Percentiles rank a stretch among this genome's conserved stretches.
These are phyloP conservation scores for Eciton burchellii DNA, from an alignment of 1,140 invertebrate species.

Conservation along the genomic window DNA sequence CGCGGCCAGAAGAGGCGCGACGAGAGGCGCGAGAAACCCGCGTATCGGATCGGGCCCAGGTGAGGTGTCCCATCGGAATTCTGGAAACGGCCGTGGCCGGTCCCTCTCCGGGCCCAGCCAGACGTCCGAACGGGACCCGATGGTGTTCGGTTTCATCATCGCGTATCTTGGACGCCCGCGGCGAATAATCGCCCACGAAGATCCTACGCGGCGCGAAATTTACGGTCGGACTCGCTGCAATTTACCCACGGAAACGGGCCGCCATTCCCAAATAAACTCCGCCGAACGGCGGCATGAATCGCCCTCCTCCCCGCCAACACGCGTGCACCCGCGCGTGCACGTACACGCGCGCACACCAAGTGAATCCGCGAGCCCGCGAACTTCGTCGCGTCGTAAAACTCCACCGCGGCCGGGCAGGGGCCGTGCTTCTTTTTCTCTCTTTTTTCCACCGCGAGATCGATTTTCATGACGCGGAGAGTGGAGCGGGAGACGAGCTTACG, in stretches of 20 bases:
- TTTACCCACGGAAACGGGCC: conserved; percentile 75
- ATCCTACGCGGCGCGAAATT: conserved; percentile 74
- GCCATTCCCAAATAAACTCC: conserved; percentile 75
- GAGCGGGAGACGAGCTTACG: neutral
- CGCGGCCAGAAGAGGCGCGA: neutral
- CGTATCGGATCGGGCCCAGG: conserved; percentile 53
- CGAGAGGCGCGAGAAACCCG: conserved; percentile 18
- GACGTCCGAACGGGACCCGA: conserved; percentile 71
- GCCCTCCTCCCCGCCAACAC: conserved; percentile 36
- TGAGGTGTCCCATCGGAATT: conserved; percentile 76
- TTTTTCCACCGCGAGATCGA: conserved; percentile 14
- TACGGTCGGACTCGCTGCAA: conserved; percentile 74
- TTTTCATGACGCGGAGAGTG: neutral
- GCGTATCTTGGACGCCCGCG: conserved; percentile 76
- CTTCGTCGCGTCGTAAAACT: conserved; percentile 14
- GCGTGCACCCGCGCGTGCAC: conserved; percentile 28
- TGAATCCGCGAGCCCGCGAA: conserved; percentile 40
- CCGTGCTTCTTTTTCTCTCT: too few species aligned
- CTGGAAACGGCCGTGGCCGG: conserved; percentile 71
- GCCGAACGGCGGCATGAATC: conserved; percentile 74
- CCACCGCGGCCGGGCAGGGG: neutral
- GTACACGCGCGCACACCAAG: conserved; percentile 44
- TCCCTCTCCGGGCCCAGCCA: conserved; percentile 64
- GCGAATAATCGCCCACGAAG: conserved; percentile 77
- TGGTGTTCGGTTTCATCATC: conserved; percentile 77